A percentile compares a stretch with the other conserved stretches of the same genome.
These are phyloP conservation scores for Chloroceryle amazona DNA, from an alignment of 2,797 vertebrate genomes.

Conservation along the genomic window DNA sequence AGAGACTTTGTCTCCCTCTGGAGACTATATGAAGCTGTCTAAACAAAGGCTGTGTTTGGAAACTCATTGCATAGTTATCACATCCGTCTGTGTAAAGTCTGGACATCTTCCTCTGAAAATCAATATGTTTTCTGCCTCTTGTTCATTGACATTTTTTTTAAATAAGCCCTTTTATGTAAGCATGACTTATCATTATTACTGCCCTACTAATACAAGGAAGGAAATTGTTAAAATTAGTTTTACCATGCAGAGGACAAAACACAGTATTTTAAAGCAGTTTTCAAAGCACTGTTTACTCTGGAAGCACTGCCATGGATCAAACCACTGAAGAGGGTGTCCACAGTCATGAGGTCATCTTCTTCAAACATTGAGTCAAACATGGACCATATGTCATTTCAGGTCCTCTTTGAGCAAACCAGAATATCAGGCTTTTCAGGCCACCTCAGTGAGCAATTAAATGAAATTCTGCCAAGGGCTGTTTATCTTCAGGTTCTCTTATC, in stretches of 20 bases:
- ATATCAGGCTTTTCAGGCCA: conserved; percentile 16
- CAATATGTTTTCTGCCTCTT: background rate
- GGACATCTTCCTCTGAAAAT: background rate
- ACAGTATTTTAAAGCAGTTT: background rate
- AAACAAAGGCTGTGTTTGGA: background rate
- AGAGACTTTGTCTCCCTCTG: background rate
- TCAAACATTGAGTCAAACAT: background rate
- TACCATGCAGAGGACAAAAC: background rate
- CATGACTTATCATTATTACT: background rate
- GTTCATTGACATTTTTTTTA: background rate
- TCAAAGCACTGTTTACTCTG: background rate
- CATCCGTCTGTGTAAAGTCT: background rate
- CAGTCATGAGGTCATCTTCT: background rate
- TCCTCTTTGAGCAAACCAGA: background rate
- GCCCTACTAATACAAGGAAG: background rate
- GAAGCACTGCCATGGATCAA: background rate
- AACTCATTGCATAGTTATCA: background rate
- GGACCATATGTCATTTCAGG: background rate
- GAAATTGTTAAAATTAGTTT: background rate
- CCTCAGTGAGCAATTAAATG: background rate
- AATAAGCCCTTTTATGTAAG: background rate
- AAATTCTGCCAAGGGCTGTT: background rate
- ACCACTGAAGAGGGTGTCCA: background rate
- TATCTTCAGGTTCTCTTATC: background rate
- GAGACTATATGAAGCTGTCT: background rate